Evolutionary conservation across 2,888 invertebrate species (phyloP).

Genomic region (Agriotes lineatus): DNA sequence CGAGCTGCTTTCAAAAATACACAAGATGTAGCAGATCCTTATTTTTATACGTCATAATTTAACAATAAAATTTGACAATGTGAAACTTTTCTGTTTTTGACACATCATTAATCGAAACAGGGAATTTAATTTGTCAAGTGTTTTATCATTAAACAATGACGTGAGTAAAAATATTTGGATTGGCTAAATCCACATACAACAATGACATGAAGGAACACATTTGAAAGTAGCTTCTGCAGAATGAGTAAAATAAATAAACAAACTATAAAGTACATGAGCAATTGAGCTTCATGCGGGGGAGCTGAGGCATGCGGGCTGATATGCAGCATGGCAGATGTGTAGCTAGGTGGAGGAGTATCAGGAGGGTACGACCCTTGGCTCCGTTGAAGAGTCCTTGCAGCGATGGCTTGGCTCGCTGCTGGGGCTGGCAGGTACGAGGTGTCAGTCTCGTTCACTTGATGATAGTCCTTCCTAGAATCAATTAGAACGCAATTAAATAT

Average conservation of each 20-base stretch:
- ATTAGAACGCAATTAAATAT: too few species aligned
- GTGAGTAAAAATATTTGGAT: too few species aligned
- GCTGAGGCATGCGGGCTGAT: conserved; percentile 60
- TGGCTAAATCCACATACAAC: neutral
- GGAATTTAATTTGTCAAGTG: too few species aligned
- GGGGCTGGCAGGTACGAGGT: conserved; percentile 78
- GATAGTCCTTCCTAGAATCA: conserved; percentile 79
- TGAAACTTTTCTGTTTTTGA: too few species aligned
- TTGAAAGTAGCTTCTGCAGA: too few species aligned
- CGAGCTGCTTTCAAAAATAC: conserved; percentile 1
- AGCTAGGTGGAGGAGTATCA: conserved; percentile 72
- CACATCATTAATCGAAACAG: too few species aligned
- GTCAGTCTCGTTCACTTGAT: conserved; percentile 88
- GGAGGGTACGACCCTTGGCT: conserved; percentile 78
- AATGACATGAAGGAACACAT: too few species aligned
- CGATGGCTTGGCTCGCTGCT: conserved; percentile 72
- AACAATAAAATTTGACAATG: too few species aligned
- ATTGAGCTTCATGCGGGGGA: conserved; percentile 66
- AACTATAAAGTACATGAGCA: conserved; percentile 60
- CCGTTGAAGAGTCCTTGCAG: conserved; percentile 73
- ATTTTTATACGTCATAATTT: too few species aligned
- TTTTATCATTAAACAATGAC: neutral
- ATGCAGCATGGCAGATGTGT: conserved; percentile 72
- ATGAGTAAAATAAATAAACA: conserved; percentile 45
- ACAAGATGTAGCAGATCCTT: too few species aligned